Percentiles rank a stretch among this genome's conserved stretches.
Conservation (phyloP, 2,797 vertebrate genomes). For the Sandelia bainsii region DNA sequence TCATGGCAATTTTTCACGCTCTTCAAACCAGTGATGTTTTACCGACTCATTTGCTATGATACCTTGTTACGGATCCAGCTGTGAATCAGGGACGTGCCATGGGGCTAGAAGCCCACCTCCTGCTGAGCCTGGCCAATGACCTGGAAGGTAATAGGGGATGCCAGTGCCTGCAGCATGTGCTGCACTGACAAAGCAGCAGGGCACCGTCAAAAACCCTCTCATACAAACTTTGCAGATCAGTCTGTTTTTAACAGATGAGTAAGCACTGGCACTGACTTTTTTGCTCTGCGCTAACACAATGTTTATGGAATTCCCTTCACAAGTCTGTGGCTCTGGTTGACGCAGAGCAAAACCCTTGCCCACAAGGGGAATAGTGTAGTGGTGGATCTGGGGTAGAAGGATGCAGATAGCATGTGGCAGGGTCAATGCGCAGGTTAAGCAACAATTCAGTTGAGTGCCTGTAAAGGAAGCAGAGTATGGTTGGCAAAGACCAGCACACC, state of each 20-base stretch:
- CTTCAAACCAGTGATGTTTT: slow-evolving; percentile 89
- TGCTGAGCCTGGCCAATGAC: slow-evolving; percentile 89
- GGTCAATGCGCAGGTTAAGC: slow-evolving; percentile 87
- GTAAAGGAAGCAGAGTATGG: slow-evolving; percentile 74
- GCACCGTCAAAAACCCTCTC: slow-evolving; percentile 88
- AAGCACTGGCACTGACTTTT: slow-evolving; percentile 86
- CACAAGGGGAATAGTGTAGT: slow-evolving; percentile 72
- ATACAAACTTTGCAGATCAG: slow-evolving; percentile 88
- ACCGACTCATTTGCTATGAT: slow-evolving; percentile 91
- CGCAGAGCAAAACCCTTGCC: slow-evolving; percentile 72
- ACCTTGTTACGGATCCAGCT: slow-evolving; percentile 89
- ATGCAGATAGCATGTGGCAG: slow-evolving; percentile 83
- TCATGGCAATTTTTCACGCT: slow-evolving; percentile 87
- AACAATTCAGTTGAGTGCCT: slow-evolving; percentile 84
- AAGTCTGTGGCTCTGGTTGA: slow-evolving; percentile 75
- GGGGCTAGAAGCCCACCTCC: slow-evolving; percentile 84
- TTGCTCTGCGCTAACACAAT: slow-evolving; percentile 70
- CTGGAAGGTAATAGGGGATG: slow-evolving; percentile 89
- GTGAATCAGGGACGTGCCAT: slow-evolving; percentile 86
- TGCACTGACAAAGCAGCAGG: slow-evolving; percentile 90
- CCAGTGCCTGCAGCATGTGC: slow-evolving; percentile 90
- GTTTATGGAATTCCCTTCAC: slow-evolving; percentile 81
- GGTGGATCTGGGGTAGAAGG: slow-evolving; percentile 69
- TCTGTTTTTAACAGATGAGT: slow-evolving; percentile 91
- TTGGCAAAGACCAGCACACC: slow-evolving; percentile 67